These are phyloP conservation scores for Cheirogaleus medius DNA, from an alignment of 2,113 vertebrate species.

Conservation along the genomic window DNA sequence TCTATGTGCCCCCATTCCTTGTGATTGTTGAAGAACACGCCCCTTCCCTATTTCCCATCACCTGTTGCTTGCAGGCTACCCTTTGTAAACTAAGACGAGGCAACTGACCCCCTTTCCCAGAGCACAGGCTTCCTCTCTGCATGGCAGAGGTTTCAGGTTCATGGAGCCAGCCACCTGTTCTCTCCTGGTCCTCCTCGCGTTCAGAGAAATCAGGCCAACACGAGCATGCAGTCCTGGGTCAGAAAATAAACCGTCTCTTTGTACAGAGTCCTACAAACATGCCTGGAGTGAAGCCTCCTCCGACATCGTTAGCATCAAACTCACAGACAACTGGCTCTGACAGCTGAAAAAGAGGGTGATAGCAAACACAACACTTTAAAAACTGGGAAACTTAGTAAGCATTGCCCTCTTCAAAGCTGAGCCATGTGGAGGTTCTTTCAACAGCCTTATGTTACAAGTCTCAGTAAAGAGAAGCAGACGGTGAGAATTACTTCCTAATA, in stretches of 20 bases:
- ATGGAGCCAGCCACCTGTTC: background rate
- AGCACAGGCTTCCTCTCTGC: background rate
- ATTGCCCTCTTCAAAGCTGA: constrained; percentile 49
- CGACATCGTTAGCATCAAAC: constrained; percentile 43
- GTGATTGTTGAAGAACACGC: background rate
- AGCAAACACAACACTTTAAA: constrained; percentile 32
- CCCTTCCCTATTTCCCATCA: background rate
- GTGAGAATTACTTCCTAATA: constrained; percentile 63
- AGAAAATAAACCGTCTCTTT: constrained; percentile 4
- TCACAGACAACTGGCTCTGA: constrained; percentile 29
- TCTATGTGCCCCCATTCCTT: background rate
- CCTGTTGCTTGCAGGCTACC: background rate
- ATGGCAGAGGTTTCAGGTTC: background rate
- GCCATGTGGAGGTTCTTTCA: constrained; percentile 59
- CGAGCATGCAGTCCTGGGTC: background rate
- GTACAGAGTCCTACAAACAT: background rate
- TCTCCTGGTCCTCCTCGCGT: background rate
- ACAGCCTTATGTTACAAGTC: constrained; percentile 58
- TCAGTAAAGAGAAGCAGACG: constrained; percentile 71
- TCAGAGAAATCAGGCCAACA: background rate
- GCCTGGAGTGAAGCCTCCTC: constrained; percentile 27
- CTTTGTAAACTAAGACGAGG: background rate
- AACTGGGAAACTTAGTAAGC: background rate
- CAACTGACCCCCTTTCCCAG: background rate
- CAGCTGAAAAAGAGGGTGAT: background rate